phyloP scores from a whole-genome alignment of 1,140 invertebrate genomes.

The Brachionus calyciflorus region DNA sequence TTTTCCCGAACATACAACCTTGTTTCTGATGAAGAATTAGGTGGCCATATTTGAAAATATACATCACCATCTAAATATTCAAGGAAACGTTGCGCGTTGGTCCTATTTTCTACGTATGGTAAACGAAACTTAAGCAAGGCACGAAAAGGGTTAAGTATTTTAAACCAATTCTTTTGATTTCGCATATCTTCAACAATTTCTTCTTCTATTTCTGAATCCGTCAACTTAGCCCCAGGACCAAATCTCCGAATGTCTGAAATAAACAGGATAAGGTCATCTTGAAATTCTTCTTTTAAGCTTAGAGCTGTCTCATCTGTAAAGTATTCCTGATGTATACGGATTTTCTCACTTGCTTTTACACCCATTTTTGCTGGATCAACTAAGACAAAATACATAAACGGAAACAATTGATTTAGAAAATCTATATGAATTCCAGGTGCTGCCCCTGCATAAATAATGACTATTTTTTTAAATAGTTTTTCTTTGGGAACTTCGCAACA shows the following conservation, averaged over 20 bases:
- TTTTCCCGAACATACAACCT: background rate
- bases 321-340: slow-evolving; percentile 10
- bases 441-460: slow-evolving; percentile 25
- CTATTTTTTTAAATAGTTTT: background rate
- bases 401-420: slow-evolving; percentile 32
- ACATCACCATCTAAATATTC: slow-evolving; percentile 22
- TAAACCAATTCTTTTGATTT: background rate
- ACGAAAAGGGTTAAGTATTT: background rate
- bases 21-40: background rate
- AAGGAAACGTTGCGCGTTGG: background rate
- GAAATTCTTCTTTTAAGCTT: background rate
- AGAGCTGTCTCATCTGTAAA: background rate
- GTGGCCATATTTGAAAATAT: slow-evolving; percentile 14
- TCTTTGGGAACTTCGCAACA: background rate
- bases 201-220: background rate
- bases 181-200: background rate
- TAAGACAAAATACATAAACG: background rate
- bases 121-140: slow-evolving; percentile 19
- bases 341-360: background rate
- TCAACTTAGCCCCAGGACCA: background rate
- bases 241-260: slow-evolving; percentile 8
- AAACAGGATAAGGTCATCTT: background rate
- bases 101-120: background rate
- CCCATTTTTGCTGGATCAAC: background rate
- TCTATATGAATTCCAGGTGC: slow-evolving; percentile 24